Evolutionary conservation across 2,113 vertebrate species (phyloP), one percentile per base, ranked within the genome.

Genomic region (Thinocorus orbignyianus): DNA sequence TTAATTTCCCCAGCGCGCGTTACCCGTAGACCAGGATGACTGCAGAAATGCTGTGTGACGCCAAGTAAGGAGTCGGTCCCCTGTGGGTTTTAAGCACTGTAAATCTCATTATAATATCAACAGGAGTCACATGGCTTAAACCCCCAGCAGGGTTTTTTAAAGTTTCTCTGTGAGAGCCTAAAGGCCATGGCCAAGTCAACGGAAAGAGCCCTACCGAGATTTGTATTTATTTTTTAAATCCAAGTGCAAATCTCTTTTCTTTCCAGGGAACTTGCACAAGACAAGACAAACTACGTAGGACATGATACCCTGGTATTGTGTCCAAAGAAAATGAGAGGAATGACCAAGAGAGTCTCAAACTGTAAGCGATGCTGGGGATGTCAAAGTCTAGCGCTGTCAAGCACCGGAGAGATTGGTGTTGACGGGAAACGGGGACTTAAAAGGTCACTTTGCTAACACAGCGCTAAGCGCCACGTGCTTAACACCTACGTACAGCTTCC

Each of bases 211-310:
- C 92, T 82, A 94, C 95, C 2, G 84, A 92, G 91, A 94, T 86
- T 57, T 44, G 26, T 94, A 92, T 95, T 97, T 95, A 92, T 97
- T 94, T 97, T 95, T 91, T 76, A 96, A 96, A 95, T 89, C 79
- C 91, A 61, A 96, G 94, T 41, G 88, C 90, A 96, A 94, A 92
- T 94, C 88, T 95, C 92, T 89, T 62, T 69, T 92, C 91, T 79
- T 95, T 92, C 77, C 93, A 96, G 86, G 83, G 92, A 92, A 93
- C 93, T 95, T 37, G 70, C 78, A 78, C 65, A 76, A 76, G 83
- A 92, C 79, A 94, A 93, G 95, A 90, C 80, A 77, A 96, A 92
- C 91, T 81, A 28, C 51, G 93, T 14, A 91, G 91, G 93, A 95
- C 61, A 64, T 16, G 93, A 96, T 87, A 92, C 81, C 48, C 88